Evolutionary conservation across 2,113 vertebrate species (phyloP).

Genomic region (Boleophthalmus pectinirostris): DNA sequence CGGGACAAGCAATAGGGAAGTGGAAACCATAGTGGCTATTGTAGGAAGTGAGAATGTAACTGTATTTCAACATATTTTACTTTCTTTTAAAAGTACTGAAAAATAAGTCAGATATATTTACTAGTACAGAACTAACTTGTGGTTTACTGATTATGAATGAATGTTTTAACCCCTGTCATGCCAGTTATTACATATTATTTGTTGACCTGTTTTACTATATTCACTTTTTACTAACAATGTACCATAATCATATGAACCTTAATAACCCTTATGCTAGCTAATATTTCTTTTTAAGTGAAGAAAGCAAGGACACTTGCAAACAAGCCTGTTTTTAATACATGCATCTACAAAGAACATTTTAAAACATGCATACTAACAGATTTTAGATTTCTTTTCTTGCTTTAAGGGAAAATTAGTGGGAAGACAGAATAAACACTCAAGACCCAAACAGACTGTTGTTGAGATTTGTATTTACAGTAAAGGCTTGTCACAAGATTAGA

Average conservation of each 20-base stretch:
- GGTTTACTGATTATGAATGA: neutral
- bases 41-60: neutral
- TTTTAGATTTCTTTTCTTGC: slow-evolving; percentile 20
- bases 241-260: neutral
- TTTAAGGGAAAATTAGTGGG: neutral
- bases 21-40: neutral
- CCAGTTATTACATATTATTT: neutral
- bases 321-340: slow-evolving; percentile 59
- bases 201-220: neutral
- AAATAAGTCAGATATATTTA: neutral
- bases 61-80: neutral
- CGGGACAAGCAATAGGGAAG: neutral
- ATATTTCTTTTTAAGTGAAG: slow-evolving; percentile 17
- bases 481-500: slow-evolving; percentile 36
- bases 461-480: slow-evolving; percentile 68
- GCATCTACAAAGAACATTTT: slow-evolving; percentile 46
- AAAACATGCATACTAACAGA: slow-evolving; percentile 40
- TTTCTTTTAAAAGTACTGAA: too few relatives aligned
- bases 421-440: slow-evolving; percentile 61
- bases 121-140: neutral
- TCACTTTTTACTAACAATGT: neutral
- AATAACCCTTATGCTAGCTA: neutral
- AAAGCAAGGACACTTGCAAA: slow-evolving; percentile 41
- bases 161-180: neutral
- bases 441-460: slow-evolving; percentile 38